These are phyloP conservation scores for Narcine bancroftii DNA, from an alignment of 2,113 vertebrate species.

Conservation along the genomic window DNA sequence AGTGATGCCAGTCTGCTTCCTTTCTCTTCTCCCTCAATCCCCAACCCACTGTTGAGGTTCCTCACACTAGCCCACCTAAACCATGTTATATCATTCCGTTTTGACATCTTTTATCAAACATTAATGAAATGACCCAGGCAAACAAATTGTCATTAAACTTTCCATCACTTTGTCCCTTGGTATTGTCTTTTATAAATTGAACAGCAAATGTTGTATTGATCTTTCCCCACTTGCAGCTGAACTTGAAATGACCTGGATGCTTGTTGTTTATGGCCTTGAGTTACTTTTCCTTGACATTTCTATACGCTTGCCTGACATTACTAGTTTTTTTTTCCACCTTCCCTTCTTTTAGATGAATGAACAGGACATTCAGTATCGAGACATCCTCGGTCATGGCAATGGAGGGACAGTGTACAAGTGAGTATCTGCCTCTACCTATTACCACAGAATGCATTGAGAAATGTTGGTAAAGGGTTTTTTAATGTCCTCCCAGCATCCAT, in stretches of 20 bases:
- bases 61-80: conserved; percentile 40
- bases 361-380: conserved; percentile 91
- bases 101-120: conserved; percentile 89
- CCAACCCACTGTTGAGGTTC: background rate
- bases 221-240: conserved; percentile 74
- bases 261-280: conserved; percentile 76
- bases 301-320: conserved; percentile 62
- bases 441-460: conserved; percentile 37
- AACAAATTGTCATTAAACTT: conserved; percentile 90
- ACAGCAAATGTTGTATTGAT: conserved; percentile 90
- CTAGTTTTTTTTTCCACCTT: conserved; percentile 45
- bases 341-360: conserved; percentile 86
- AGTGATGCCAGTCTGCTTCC: conserved; percentile 26
- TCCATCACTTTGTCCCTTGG: conserved; percentile 77
- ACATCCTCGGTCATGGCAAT: conserved; percentile 94
- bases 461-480: conserved; percentile 37
- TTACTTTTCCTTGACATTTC: conserved; percentile 70
- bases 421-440: conserved; percentile 57
- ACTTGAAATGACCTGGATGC: conserved; percentile 81
- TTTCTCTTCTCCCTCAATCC: background rate
- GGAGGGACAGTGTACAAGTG: conserved; percentile 97
- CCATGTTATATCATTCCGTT: conserved; percentile 67
- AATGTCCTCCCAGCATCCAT: conserved; percentile 38
- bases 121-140: conserved; percentile 75
- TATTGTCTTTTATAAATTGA: conserved; percentile 94